Evolutionary conservation across 2,888 invertebrate genomes (phyloP).

Genomic region (Eupithecia subumbrata): DNA sequence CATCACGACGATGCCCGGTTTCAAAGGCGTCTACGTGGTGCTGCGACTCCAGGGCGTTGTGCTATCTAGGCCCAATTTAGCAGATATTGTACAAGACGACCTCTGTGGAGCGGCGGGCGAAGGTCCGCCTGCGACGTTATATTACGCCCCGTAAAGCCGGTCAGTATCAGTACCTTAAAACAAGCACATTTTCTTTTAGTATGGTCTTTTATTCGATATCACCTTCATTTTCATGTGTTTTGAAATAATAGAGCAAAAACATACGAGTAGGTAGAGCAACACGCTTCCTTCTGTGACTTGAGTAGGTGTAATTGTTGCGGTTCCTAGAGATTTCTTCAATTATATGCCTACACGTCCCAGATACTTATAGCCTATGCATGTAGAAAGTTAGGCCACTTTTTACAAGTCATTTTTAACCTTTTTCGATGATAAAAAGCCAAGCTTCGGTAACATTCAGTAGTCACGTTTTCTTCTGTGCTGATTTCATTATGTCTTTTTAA

Average conservation of each 20-base stretch:
- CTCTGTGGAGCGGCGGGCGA: too few species aligned
- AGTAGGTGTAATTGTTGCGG: conserved; percentile 54
- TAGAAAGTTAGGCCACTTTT: conserved; percentile 61
- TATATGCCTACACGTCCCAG: conserved; percentile 59
- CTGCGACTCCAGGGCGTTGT: too few species aligned
- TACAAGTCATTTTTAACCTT: conserved; percentile 27
- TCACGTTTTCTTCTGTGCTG: conserved; percentile 34
- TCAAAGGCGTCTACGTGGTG: too few species aligned
- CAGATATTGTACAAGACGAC: too few species aligned
- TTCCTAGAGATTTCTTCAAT: conserved; percentile 71
- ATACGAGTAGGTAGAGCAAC: neutral
- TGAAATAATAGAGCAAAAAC: neutral
- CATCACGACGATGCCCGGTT: too few species aligned
- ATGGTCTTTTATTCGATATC: too few species aligned
- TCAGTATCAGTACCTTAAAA: too few species aligned
- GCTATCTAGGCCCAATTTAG: too few species aligned
- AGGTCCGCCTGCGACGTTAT: too few species aligned
- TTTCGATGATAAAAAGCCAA: conserved; percentile 17
- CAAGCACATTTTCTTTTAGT: too few species aligned
- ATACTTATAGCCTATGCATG: conserved; percentile 44
- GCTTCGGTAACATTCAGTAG: neutral
- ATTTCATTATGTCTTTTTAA: conserved; percentile 50
- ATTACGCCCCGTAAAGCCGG: too few species aligned
- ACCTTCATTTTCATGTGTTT: too few species aligned
- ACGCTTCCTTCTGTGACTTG: conserved; percentile 32